Percentiles rank a stretch among this genome's conserved stretches.
Evolutionary conservation across 2,113 vertebrate genomes (phyloP).

Genomic region (Paedocypris sp.): DNA sequence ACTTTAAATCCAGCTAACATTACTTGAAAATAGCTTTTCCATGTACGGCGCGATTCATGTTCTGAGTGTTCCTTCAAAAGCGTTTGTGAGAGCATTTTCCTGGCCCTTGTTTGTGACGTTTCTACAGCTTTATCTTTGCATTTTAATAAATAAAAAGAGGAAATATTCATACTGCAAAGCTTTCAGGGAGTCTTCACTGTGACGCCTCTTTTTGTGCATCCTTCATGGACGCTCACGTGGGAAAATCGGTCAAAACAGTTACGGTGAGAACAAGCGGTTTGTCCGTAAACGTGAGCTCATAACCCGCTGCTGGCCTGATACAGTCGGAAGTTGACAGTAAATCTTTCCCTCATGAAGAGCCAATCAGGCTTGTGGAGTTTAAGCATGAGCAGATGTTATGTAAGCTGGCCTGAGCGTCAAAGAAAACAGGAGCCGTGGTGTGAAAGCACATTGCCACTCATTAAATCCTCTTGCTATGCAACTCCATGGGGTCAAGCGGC

Average conservation of each 20-base stretch:
- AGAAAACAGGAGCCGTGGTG: conserved; percentile 11
- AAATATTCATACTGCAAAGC: background rate
- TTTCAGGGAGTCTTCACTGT: background rate
- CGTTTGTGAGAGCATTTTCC: background rate
- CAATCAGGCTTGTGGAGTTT: conserved; percentile 14
- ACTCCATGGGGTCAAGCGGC: conserved; percentile 1
- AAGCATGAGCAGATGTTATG: conserved; percentile 22
- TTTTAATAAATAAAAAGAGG: conserved; percentile 10
- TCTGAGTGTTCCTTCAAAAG: conserved; percentile 4
- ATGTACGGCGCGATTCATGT: too few species aligned
- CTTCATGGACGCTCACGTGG: too few species aligned
- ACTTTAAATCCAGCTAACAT: background rate
- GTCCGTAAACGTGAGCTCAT: background rate
- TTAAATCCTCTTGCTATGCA: conserved; percentile 21
- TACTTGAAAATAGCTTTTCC: conserved; percentile 4
- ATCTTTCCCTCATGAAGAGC: conserved; percentile 20
- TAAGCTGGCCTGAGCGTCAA: conserved; percentile 20
- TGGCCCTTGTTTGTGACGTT: conserved; percentile 7
- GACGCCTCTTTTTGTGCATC: too few species aligned
- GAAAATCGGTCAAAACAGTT: background rate
- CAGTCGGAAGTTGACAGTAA: conserved; percentile 4
- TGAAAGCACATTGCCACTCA: conserved; percentile 19
- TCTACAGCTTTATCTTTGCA: conserved; percentile 21
- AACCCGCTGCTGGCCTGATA: background rate
- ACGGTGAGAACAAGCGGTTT: background rate